Percentiles rank a stretch among this genome's conserved stretches.
Conservation (phyloP, 2,113 vertebrate genomes). For the Chlamydotis undulata region DNA sequence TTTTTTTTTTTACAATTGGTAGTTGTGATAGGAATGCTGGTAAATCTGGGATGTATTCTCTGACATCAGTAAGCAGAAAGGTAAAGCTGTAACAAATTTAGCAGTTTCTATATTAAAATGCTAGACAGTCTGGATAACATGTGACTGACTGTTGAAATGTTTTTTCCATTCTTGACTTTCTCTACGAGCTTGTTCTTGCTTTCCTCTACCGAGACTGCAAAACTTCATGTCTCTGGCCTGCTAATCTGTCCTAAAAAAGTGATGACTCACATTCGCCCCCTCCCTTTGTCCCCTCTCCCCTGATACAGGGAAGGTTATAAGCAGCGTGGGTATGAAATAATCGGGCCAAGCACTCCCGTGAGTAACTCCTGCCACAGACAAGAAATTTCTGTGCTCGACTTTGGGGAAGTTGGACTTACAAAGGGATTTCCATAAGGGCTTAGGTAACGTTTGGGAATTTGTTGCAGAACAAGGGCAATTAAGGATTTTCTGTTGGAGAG, state of each 20-base stretch:
- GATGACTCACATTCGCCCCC: background rate
- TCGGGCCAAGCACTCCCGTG: too few species aligned
- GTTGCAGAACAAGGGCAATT: background rate
- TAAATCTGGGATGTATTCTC: background rate
- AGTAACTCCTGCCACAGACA: background rate
- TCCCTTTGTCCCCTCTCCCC: background rate
- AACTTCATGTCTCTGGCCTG: background rate
- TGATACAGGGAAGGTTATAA: background rate
- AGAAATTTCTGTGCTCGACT: background rate
- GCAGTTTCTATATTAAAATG: background rate
- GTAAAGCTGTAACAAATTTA: background rate
- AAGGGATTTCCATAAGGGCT: background rate
- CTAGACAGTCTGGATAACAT: background rate
- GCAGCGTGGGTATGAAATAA: background rate
- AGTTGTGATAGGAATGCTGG: background rate
- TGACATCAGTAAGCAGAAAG: background rate
- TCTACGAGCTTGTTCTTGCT: background rate
- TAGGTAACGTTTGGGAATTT: background rate
- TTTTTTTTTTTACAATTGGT: background rate
- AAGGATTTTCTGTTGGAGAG: background rate
- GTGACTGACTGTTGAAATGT: background rate
- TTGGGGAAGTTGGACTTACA: background rate
- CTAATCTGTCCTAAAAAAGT: background rate
- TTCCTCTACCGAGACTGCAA: background rate
- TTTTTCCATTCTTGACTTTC: background rate